phyloP scores from a whole-genome alignment of 2,888 invertebrate species.

The Nephrotoma appendiculata region DNA sequence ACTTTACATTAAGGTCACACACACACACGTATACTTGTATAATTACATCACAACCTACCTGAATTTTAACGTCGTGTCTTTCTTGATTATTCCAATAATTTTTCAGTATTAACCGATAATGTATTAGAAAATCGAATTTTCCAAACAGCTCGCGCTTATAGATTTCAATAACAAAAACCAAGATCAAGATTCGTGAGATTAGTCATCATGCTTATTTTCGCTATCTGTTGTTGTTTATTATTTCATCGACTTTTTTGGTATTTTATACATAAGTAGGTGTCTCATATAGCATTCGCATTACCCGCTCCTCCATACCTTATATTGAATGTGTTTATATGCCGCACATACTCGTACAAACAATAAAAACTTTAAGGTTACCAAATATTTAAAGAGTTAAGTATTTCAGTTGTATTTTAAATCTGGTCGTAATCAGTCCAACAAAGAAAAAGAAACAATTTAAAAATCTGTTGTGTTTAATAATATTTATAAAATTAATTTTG shows the following conservation, averaged over 20 bases:
- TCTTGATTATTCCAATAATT: not conserved
- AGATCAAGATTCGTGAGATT: not conserved
- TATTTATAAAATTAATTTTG: too few species aligned
- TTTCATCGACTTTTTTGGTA: not conserved
- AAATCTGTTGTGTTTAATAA: not conserved
- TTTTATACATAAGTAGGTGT: not conserved
- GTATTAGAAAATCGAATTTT: not conserved
- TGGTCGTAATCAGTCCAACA: not conserved
- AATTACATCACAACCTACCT: not conserved
- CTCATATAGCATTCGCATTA: not conserved
- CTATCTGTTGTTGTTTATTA: not conserved
- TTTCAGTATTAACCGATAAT: not conserved
- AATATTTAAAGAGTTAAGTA: not conserved
- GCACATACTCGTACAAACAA: not conserved
- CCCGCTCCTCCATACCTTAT: not conserved
- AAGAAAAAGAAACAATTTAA: not conserved
- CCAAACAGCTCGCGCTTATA: not conserved
- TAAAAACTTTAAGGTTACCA: not conserved
- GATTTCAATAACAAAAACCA: not conserved
- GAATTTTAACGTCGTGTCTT: not conserved
- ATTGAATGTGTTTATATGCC: not conserved
- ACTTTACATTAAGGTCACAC: not conserved
- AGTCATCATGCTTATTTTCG: not conserved
- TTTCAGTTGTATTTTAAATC: not conserved
- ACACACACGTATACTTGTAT: not conserved